phyloP scores from a whole-genome alignment of 2,113 vertebrate species.

The Merops nubicus region DNA sequence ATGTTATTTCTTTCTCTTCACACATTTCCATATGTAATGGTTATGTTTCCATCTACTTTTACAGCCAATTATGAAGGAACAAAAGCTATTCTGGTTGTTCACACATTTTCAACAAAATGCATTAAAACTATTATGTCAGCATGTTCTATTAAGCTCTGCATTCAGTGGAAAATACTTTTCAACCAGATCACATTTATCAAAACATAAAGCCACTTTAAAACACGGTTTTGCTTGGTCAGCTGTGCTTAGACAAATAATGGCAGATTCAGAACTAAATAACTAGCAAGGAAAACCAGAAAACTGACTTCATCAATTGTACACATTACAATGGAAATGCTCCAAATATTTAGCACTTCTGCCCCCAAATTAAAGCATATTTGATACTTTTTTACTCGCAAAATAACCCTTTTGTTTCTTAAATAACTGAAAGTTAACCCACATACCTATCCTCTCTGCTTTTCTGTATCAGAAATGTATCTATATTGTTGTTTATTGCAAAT shows the following conservation, averaged over 20 bases:
- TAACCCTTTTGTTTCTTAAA: neutral
- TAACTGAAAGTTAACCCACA: conserved; percentile 3
- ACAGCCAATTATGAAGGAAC: conserved; percentile 89
- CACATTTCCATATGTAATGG: conserved; percentile 90
- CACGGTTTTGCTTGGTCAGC: conserved; percentile 89
- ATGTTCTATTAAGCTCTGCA: conserved; percentile 89
- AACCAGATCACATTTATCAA: conserved; percentile 91
- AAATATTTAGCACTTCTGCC: conserved; percentile 81
- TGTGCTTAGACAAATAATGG: conserved; percentile 89
- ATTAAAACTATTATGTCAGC: conserved; percentile 90
- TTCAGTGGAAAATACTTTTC: conserved; percentile 89
- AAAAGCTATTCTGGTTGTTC: conserved; percentile 91
- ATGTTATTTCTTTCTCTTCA: conserved; percentile 84
- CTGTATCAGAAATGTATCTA: conserved; percentile 42
- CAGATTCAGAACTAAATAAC: conserved; percentile 88
- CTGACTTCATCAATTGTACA: conserved; percentile 78
- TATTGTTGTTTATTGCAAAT: conserved; percentile 46
- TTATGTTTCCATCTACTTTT: conserved; percentile 89
- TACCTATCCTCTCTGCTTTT: conserved; percentile 31
- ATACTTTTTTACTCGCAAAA: conserved; percentile 56
- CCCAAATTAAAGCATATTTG: conserved; percentile 68
- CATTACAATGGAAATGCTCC: conserved; percentile 74
- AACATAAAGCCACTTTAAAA: conserved; percentile 92
- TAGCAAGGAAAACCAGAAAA: conserved; percentile 83
- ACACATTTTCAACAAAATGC: conserved; percentile 90